phyloP scores from a whole-genome alignment of 2,888 invertebrate genomes.

The Sesia bembeciformis region DNA sequence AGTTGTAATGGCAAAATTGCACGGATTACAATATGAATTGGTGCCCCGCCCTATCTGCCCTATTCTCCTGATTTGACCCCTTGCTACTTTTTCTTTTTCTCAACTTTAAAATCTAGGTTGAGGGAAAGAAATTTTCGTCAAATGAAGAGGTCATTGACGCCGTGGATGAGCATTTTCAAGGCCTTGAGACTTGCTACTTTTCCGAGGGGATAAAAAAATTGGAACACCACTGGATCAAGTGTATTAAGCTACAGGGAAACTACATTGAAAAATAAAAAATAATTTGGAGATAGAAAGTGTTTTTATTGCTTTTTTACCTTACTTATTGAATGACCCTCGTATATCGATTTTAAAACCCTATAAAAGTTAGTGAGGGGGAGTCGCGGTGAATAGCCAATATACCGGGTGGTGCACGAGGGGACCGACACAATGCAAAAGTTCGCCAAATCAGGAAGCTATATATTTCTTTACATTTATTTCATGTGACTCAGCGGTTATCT shows the following conservation, averaged over 20 bases:
- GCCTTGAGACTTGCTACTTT: conserved; percentile 5
- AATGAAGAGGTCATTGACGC: neutral
- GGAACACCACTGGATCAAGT: conserved; percentile 7
- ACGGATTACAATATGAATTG: neutral
- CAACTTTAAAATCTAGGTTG: neutral
- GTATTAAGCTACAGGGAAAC: conserved; percentile 7
- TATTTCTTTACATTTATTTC: neutral
- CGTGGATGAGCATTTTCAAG: conserved; percentile 2
- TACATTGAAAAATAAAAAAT: conserved; percentile 6
- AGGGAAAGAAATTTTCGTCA: neutral
- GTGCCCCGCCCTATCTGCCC: neutral
- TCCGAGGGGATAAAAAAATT: conserved; percentile 8
- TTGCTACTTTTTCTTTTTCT: neutral
- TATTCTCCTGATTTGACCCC: neutral
- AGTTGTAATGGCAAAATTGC: neutral
- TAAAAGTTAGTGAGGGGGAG: conserved; percentile 31
- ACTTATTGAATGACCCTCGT: neutral
- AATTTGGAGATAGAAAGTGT: neutral
- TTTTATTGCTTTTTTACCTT: too few relatives aligned
- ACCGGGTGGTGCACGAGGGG: neutral
- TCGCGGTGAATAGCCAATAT: conserved; percentile 47
- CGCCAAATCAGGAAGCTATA: conserved; percentile 48
- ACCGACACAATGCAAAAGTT: conserved; percentile 1
- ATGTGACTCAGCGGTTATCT: neutral
- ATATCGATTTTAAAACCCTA: conserved; percentile 66